Conservation (phyloP, 2,797 vertebrate species). For the Aeoliscus strigatus region DNA sequence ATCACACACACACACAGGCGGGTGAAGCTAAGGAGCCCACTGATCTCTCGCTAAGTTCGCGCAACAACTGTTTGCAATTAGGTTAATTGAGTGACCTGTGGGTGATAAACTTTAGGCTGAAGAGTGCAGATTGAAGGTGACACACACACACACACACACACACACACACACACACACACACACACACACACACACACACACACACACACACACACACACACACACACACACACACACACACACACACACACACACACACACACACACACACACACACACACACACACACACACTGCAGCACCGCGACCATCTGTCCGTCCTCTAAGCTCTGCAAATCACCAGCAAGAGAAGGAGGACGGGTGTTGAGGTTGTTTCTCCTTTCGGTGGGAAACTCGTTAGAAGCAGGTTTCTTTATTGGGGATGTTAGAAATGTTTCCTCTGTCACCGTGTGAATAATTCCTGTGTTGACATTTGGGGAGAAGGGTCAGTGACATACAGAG, state of each 20-base stretch:
- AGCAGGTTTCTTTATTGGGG: not conserved
- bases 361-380: not conserved
- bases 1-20: not conserved
- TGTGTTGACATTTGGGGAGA: too few relatives aligned
- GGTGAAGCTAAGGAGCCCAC: conserved; percentile 11
- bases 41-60: conserved; percentile 45
- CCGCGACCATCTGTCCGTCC: conserved; percentile 60
- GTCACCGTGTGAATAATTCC: too few relatives aligned
- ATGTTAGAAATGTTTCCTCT: too few relatives aligned
- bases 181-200: conserved; percentile 22
- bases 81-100: conserved; percentile 60
- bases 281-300: conserved; percentile 40
- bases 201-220: too few relatives aligned
- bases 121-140: conserved; percentile 52
- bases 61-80: conserved; percentile 53
- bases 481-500: too few relatives aligned
- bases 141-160: conserved; percentile 26
- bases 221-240: too few relatives aligned
- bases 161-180: conserved; percentile 14
- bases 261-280: too few relatives aligned
- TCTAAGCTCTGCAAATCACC: conserved; percentile 43
- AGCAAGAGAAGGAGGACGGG: not conserved
- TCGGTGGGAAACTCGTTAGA: too few relatives aligned
- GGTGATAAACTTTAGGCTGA: conserved; percentile 44
- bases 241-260: too few relatives aligned